A percentile compares a stretch with the other conserved stretches of the same genome.
Evolutionary conservation across 2,113 vertebrate species (phyloP).

Genomic region (Pterocles burchelli): DNA sequence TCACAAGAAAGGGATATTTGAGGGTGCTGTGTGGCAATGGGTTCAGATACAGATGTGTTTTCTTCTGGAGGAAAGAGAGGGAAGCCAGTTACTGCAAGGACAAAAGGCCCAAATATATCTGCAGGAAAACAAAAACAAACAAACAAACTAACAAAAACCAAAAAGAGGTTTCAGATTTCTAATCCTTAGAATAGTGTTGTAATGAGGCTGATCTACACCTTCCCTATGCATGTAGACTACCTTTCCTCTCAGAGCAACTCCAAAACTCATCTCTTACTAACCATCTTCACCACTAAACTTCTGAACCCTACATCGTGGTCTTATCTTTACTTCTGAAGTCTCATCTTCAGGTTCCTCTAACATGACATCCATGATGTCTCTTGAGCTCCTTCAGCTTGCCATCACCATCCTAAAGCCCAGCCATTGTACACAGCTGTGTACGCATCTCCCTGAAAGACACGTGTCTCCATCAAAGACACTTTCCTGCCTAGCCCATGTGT

Average conservation of each 20-base stretch:
- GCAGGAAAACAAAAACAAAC: not conserved
- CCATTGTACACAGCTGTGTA: not conserved
- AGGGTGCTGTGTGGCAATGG: not conserved
- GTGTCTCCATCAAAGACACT: not conserved
- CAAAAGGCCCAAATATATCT: not conserved
- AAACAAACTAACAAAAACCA: too few relatives aligned
- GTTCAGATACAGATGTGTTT: not conserved
- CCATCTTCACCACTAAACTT: not conserved
- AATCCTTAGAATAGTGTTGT: not conserved
- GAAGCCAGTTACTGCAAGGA: not conserved
- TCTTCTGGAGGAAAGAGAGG: not conserved
- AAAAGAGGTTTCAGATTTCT: not conserved
- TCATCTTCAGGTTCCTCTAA: not conserved
- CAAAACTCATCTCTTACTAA: not conserved
- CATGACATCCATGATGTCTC: rapidly evolving
- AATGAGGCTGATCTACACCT: not conserved
- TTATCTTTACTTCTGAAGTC: not conserved
- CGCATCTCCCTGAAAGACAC: not conserved
- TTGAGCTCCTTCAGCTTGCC: not conserved
- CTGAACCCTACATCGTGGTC: not conserved
- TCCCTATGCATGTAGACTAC: too few relatives aligned
- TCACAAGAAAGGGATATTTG: not conserved
- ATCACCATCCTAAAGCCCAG: not conserved
- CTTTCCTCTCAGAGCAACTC: not conserved
- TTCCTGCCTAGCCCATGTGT: not conserved